Evolutionary conservation across 2,797 vertebrate species (phyloP).

Genomic region (Anolis apletophallus): DNA sequence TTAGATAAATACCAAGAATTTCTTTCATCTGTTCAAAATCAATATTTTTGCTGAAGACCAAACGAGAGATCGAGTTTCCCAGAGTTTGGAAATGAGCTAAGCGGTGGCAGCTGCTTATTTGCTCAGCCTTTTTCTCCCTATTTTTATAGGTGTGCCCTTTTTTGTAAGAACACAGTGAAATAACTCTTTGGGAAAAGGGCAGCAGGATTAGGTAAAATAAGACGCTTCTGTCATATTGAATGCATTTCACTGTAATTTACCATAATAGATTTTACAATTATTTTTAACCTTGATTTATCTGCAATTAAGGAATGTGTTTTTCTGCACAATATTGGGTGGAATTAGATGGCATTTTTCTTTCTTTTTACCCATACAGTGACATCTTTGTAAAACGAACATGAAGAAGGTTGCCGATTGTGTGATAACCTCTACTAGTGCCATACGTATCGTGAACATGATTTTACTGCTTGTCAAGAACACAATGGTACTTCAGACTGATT

Average conservation of each 20-base stretch:
- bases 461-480: not conserved
- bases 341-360: conserved; percentile 12
- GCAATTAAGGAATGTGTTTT: not conserved
- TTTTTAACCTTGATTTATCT: not conserved
- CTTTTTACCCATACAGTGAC: not conserved
- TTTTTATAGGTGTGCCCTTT: not conserved
- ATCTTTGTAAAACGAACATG: not conserved
- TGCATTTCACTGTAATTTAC: not conserved
- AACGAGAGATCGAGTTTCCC: not conserved
- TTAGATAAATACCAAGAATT: not conserved
- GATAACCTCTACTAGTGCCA: not conserved
- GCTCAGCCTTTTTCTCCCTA: not conserved
- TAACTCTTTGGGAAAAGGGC: not conserved
- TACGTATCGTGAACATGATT: too few relatives aligned
- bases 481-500: not conserved
- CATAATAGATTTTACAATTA: not conserved
- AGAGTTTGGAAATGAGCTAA: not conserved
- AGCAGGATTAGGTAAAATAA: not conserved
- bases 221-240: not conserved
- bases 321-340: not conserved
- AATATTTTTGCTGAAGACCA: not conserved
- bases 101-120: not conserved
- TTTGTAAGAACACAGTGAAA: not conserved
- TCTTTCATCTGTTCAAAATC: not conserved
- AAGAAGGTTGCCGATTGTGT: not conserved